Base-by-base conservation (phyloP, 2,113 vertebrate species). In the Serilophus lunatus region DNA sequence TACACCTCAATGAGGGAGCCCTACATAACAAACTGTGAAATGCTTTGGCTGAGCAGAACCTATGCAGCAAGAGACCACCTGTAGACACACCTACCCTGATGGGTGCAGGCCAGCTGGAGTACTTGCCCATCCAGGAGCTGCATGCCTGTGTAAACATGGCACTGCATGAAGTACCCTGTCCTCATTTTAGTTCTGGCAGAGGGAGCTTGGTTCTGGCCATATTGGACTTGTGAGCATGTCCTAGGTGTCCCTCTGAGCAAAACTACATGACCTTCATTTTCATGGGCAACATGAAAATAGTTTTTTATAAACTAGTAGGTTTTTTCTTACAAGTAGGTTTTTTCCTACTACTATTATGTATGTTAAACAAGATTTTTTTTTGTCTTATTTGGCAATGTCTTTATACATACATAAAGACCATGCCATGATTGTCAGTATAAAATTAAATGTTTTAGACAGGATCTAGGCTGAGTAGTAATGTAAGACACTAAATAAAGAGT, bases 21-120 rank as follows among this genome's bases (percentile, higher is more conserved):
- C 36, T 20, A 6, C 8, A 5, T 53, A 42, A 31, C 7, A 35
- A 28, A 26, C 7, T 38, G 17, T 33, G 40, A 74, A 61, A 49
- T 18, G 42, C 16, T 70, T 40, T 42, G 64, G 25, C 33, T 40
- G 13, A 66, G 70, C 42, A 77, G 42, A 76, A 77, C 8, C 16
- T 33, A 6, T 14, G 42, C 47, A 61, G n/a, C 29, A 42, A 17
- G 7, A 77, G 13, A 20, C 28, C 50, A 25, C 22, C 10, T 9
- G 2, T 9, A 59, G 19, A 12, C n/a, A 47, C 6, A 12, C 8
- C 7, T 44, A 24, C n/a, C 44, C 44, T 29, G 56, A 36, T 0
- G 5, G 25, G n/a, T 40, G 56, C 13, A 33, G 18, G 29, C 6
- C 0, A 0, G 8, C 18, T 3, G 0, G 15, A 45, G 15, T 2